Conservation (phyloP, 2,888 invertebrate genomes). For the Hesperia comma region DNA sequence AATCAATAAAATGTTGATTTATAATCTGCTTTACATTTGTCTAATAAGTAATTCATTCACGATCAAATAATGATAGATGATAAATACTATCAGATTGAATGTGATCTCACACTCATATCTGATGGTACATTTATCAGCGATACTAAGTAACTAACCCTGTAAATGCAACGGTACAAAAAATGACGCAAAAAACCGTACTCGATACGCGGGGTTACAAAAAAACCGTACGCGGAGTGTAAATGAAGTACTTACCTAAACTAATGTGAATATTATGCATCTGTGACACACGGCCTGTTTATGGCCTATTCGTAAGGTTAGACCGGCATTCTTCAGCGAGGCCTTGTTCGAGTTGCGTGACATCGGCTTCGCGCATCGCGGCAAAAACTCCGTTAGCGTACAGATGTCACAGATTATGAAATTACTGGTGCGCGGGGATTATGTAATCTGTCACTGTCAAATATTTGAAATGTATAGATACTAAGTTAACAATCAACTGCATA, state of each 20-base stretch:
- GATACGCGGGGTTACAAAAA: not conserved
- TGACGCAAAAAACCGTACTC: no score
- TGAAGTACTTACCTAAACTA: conserved; percentile 13
- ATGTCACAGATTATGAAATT: conserved; percentile 35
- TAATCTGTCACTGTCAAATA: not conserved
- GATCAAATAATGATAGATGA: no score
- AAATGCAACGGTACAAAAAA: no score
- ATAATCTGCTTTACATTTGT: no score
- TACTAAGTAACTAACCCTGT: no score
- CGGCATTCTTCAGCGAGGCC: conserved; percentile 31
- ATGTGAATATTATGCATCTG: conserved; percentile 34
- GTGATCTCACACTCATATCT: no score
- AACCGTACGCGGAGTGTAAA: conserved; percentile 7
- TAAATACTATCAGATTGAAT: no score
- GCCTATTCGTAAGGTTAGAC: conserved; percentile 33
- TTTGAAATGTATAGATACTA: not conserved
- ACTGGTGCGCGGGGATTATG: conserved; percentile 17
- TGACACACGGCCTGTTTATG: conserved; percentile 30
- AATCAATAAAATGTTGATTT: no score
- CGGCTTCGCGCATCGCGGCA: conserved; percentile 12
- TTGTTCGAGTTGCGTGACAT: conserved; percentile 36
- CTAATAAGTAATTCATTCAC: no score
- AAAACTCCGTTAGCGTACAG: conserved; percentile 26
- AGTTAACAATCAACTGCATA: no score
- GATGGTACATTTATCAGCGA: no score